Evolutionary conservation across 2,888 invertebrate species (phyloP), one percentile per base, ranked within the genome.

Genomic region (Blera fallax): DNA sequence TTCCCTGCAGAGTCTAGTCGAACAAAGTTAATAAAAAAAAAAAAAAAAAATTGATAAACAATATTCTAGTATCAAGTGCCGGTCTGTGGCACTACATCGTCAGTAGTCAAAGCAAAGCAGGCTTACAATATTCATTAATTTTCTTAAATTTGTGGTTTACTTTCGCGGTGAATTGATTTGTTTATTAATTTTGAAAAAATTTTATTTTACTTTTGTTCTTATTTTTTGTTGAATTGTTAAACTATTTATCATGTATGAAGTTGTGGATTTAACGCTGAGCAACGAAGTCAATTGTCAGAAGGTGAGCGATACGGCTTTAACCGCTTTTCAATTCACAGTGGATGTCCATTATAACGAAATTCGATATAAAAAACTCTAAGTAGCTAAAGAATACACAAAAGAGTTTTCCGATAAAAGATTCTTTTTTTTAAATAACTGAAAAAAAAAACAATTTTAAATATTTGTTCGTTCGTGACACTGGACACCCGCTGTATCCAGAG

Each of bases 1-100:
- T 11, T 34, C 3, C 24, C 2, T 24, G 2, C 24, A 24, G 24
- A 24, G 4, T 24, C 2, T 24, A 24, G 2, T 24, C 24, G 4
- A 24, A 24, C 4, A 4, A 24, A 24, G 24, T 4, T 37, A 11
- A 2, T 8, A 8, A 34, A 34, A 11, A 37, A 8, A 1, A 65
- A 48, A 29, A 27, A 34, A 24, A 32, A 27, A 56, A 29, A 37
- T 43, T 69, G 40, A 77, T 69, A 77, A 54, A 69, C 54, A 54
- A 58, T 58, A 52, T 21, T 76, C 52, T 48, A 72, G 40, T 65
- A 34, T 80, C 50, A 60, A 60, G 56, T 73, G 65, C 40, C 65
- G 65, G 58, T 6, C 45, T 45, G 70, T 69, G 21, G 32, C 34
- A 6, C 40, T 4, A 54, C 54, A 54, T 24, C 4, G 24, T 40